A percentile compares a stretch with the other conserved stretches of the same genome.
Conservation (phyloP, 2,797 vertebrate species). For the Pygocentrus nattereri region DNA sequence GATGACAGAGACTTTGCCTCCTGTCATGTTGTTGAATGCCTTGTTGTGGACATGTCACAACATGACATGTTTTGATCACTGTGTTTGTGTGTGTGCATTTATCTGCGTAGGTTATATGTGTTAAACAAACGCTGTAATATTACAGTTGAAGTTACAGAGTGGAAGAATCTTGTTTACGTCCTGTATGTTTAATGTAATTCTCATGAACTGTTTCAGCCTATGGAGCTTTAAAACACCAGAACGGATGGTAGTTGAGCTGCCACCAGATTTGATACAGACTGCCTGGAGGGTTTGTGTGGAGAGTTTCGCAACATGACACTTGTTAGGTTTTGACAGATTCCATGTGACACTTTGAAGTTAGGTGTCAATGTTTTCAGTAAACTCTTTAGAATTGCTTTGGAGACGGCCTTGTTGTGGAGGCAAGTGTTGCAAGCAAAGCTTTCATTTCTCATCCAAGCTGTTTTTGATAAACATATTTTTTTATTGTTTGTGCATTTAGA, state of each 20-base stretch:
- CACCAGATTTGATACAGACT: neutral
- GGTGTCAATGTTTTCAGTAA: constrained; percentile 11
- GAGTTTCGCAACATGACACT: neutral
- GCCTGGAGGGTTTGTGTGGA: neutral
- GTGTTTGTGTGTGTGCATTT: constrained; percentile 10
- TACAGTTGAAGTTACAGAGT: neutral
- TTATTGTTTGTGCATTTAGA: neutral
- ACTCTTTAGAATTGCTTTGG: constrained; percentile 7
- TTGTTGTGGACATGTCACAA: constrained; percentile 39
- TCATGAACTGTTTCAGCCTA: neutral
- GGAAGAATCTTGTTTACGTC: neutral
- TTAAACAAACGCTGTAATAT: neutral
- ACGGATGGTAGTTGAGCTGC: too few species aligned
- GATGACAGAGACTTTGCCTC: neutral
- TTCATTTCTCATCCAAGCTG: too few species aligned
- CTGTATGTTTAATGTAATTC: neutral
- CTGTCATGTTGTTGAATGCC: constrained; percentile 5
- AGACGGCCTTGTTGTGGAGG: neutral
- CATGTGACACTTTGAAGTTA: neutral
- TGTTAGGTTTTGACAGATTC: neutral
- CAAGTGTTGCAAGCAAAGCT: neutral
- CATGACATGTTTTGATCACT: constrained; percentile 4
- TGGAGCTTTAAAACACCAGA: neutral
- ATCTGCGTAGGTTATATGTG: neutral
- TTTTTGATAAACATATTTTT: neutral